A percentile compares a stretch with the other conserved stretches of the same genome.
phyloP scores from a whole-genome alignment of 2,888 invertebrate genomes.

The Mythimna vitellina region DNA sequence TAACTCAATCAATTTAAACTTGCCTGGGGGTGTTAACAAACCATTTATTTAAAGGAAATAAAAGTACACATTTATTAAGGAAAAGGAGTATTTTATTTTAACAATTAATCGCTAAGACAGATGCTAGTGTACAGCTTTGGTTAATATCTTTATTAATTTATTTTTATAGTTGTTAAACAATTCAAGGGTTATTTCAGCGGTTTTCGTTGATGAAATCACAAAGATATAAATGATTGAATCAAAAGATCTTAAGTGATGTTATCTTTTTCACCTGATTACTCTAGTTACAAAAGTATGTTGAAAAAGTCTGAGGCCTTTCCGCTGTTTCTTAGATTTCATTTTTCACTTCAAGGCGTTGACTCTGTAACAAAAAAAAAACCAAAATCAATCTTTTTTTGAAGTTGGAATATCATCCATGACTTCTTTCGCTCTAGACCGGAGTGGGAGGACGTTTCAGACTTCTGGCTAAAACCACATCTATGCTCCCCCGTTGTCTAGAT shows the following conservation, averaged over 20 bases:
- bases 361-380: slow-evolving; percentile 17
- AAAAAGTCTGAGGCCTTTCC: not conserved
- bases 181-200: not conserved
- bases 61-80: slow-evolving; percentile 11
- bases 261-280: too few species aligned
- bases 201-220: not conserved
- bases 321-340: not conserved
- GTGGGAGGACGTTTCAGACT: too few species aligned
- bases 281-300: not conserved
- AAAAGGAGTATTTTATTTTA: slow-evolving; percentile 17
- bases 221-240: not conserved
- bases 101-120: slow-evolving; percentile 6
- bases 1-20: slow-evolving; percentile 45
- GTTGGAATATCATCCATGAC: too few species aligned
- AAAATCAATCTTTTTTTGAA: not conserved
- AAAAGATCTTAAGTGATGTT: too few species aligned
- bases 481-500: too few species aligned
- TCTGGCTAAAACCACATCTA: too few species aligned
- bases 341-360: not conserved
- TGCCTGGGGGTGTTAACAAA: slow-evolving; percentile 29
- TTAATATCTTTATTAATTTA: slow-evolving; percentile 3
- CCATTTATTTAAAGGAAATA: slow-evolving; percentile 37
- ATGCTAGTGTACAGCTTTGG: slow-evolving; percentile 14
- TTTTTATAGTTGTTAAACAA: not conserved
- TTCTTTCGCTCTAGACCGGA: too few species aligned